Conservation (phyloP, 37 sponge, comb jelly and placozoan genomes). For the Petrosia ficiformis region DNA sequence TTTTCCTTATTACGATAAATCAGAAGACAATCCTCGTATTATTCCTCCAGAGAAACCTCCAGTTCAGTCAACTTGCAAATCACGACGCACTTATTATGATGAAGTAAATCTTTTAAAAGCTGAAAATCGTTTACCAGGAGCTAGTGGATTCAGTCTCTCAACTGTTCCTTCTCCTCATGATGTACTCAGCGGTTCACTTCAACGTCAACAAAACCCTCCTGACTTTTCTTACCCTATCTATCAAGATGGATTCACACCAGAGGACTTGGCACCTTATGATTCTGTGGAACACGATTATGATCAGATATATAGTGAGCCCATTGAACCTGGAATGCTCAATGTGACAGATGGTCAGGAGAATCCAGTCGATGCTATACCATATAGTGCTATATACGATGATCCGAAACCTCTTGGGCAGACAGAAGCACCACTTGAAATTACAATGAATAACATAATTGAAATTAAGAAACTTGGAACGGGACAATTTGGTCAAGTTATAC, state of each 20-base stretch:
- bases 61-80: background rate
- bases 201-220: conserved; percentile 17
- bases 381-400: conserved; percentile 69
- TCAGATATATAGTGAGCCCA: conserved; percentile 65
- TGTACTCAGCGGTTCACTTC: conserved; percentile 55
- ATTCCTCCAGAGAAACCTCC: background rate
- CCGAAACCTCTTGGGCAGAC: conserved; percentile 20
- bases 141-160: conserved; percentile 7
- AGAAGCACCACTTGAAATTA: conserved; percentile 26
- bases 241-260: conserved; percentile 18
- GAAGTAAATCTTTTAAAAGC: conserved; percentile 5
- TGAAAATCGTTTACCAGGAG: background rate
- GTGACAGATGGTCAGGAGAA: conserved; percentile 9
- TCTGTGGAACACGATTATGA: conserved; percentile 39
- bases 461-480: conserved; percentile 61
- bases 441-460: conserved; percentile 40
- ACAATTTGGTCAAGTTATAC: conserved; percentile 76
- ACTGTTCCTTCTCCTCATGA: conserved; percentile 57
- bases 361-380: conserved; percentile 6
- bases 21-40: conserved; percentile 22
- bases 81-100: conserved; percentile 32
- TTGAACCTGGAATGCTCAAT: conserved; percentile 52
- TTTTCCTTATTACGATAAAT: conserved; percentile 59
- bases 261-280: conserved; percentile 4
- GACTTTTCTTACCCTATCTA: conserved; percentile 48